These are phyloP conservation scores for Drosophila hawaiiensis DNA, from an alignment of 2,888 invertebrate genomes.

Conservation along the genomic window DNA sequence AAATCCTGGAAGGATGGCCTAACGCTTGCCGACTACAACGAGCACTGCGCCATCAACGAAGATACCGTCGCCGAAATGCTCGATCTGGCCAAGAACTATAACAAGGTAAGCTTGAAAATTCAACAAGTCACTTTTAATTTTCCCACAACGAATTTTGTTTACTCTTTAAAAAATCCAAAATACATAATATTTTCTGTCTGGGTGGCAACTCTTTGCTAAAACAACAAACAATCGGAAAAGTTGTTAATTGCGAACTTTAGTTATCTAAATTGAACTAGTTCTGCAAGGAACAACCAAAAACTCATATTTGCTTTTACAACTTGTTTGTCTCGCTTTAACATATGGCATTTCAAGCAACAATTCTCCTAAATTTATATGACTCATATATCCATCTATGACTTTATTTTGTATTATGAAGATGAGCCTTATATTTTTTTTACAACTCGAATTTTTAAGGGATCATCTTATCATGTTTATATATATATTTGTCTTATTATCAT, in stretches of 20 bases:
- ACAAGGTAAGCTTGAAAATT: conserved; percentile 87
- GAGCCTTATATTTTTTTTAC: neutral
- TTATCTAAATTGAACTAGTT: conserved; percentile 18
- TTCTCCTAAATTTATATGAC: neutral
- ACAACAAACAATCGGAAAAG: conserved; percentile 11
- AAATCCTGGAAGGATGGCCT: conserved; percentile 99
- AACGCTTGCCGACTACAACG: conserved; percentile 94
- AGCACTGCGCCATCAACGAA: conserved; percentile 97
- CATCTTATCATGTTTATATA: neutral
- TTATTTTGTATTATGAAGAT: neutral
- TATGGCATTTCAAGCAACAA: neutral
- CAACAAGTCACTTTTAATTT: neutral
- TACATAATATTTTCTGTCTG: neutral
- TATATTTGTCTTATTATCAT: neutral
- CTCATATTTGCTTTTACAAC: neutral
- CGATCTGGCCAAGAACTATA: conserved; percentile 98
- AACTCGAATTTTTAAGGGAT: neutral
- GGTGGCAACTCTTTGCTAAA: conserved; percentile 35
- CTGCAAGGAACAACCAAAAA: neutral
- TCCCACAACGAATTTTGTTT: neutral
- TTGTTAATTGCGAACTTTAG: conserved; percentile 6
- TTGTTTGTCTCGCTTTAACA: conserved; percentile 13
- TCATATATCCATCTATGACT: neutral
- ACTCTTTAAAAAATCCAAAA: neutral
- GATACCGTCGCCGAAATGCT: conserved; percentile 98